phyloP scores from a whole-genome alignment of 2,888 invertebrate species.

The Acanthosepion esculentum region DNA sequence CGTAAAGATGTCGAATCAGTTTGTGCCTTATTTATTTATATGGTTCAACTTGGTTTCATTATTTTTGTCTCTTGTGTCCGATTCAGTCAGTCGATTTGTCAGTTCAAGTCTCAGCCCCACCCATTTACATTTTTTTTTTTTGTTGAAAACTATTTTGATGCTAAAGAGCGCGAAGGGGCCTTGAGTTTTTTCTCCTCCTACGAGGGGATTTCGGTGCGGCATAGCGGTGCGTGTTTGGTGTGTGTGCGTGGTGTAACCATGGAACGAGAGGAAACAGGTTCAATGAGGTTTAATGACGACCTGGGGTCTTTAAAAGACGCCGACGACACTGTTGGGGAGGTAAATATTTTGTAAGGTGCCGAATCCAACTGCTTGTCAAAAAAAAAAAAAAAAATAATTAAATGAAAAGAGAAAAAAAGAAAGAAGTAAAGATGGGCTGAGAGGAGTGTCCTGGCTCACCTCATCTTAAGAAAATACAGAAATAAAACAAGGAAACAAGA shows the following conservation, averaged over 20 bases:
- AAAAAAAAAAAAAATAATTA: too few relatives aligned
- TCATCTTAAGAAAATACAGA: too few relatives aligned
- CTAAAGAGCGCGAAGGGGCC: background rate
- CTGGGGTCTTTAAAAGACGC: background rate
- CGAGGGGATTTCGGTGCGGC: background rate
- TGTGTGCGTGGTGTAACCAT: background rate
- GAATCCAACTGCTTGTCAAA: too few relatives aligned
- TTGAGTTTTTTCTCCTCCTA: background rate
- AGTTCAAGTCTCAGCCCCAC: background rate
- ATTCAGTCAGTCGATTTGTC: background rate
- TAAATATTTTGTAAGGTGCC: background rate
- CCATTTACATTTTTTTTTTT: background rate
- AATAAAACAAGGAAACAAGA: too few relatives aligned
- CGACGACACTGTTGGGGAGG: background rate
- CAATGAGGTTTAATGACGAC: constrained; percentile 17
- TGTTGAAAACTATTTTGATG: background rate
- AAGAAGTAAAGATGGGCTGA: too few relatives aligned
- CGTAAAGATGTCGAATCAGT: too few relatives aligned
- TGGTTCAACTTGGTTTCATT: background rate
- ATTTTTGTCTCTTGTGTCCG: background rate
- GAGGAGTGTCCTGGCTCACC: too few relatives aligned
- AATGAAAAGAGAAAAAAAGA: too few relatives aligned
- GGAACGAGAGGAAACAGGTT: background rate
- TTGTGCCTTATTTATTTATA: background rate
- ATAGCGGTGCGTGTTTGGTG: background rate